phyloP scores from a whole-genome alignment of 2,888 invertebrate genomes.

The Frankliniella fusca region DNA sequence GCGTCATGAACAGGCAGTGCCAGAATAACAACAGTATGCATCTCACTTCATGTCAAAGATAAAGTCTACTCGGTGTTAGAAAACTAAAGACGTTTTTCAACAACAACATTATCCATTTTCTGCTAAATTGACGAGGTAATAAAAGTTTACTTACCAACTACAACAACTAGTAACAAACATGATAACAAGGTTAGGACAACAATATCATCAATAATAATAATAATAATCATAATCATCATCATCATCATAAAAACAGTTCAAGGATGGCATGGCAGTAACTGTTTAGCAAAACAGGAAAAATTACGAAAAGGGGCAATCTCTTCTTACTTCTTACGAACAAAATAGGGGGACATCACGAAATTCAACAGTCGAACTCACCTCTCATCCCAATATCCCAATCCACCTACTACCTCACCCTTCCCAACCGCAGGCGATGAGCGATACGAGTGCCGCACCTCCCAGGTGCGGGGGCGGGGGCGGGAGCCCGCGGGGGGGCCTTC shows the following conservation, averaged over 20 bases:
- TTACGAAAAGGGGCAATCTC: neutral
- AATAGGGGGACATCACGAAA: constrained; percentile 1
- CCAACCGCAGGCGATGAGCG: no score
- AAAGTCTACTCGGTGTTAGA: neutral
- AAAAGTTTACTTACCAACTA: constrained; percentile 3
- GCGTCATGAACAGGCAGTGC: neutral
- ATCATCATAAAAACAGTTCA: neutral
- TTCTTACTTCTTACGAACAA: neutral
- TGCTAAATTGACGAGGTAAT: constrained; percentile 25
- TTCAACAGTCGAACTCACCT: neutral
- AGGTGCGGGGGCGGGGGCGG: no score
- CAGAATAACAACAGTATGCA: neutral
- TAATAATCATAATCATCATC: neutral
- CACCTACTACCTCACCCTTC: no score
- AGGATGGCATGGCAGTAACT: constrained; percentile 15
- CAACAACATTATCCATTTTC: neutral
- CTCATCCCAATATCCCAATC: no score
- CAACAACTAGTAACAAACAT: constrained; percentile 21
- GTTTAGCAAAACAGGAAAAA: neutral
- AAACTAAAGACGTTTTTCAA: constrained; percentile 13
- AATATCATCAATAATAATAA: neutral
- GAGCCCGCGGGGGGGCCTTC: no score
- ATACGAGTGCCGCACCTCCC: no score
- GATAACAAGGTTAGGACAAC: constrained; percentile 16
- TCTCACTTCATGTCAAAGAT: neutral